phyloP scores from a whole-genome alignment of 2,113 vertebrate genomes.

The Trichomycterus rosablanca region DNA sequence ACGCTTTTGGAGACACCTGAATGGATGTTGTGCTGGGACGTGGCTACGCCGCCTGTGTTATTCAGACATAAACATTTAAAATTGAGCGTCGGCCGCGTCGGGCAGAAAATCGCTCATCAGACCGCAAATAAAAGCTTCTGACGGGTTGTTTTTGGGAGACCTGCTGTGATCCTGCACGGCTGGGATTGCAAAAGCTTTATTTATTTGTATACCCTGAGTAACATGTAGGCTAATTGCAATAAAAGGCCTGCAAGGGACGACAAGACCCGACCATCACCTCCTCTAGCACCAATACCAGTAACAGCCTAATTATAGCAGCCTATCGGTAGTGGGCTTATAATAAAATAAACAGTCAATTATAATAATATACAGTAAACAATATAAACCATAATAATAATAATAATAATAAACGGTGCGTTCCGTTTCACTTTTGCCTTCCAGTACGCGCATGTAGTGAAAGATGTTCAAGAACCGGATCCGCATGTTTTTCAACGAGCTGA shows the following conservation, averaged over 20 bases:
- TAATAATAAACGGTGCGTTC: not conserved
- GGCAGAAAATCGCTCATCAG: conserved; percentile 57
- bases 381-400: conserved; percentile 8
- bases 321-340: too few relatives aligned
- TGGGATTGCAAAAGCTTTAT: not conserved
- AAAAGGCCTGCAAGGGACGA: conserved; percentile 5
- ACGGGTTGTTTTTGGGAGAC: conserved; percentile 1
- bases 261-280: not conserved
- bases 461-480: conserved; percentile 96
- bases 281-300: conserved; percentile 16
- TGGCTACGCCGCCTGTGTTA: not conserved
- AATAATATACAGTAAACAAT: not conserved
- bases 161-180: not conserved
- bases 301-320: not conserved
- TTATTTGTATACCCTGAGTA: not conserved
- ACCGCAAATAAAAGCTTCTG: conserved; percentile 38
- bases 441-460: conserved; percentile 62
- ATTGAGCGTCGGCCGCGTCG: conserved; percentile 4
- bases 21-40: not conserved
- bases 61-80: conserved; percentile 12
- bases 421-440: conserved; percentile 12
- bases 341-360: not conserved
- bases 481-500: conserved; percentile 95
- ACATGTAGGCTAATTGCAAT: conserved; percentile 17
- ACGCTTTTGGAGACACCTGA: not conserved